phyloP scores from a whole-genome alignment of 2,113 vertebrate species.

The Fregata magnificens region DNA sequence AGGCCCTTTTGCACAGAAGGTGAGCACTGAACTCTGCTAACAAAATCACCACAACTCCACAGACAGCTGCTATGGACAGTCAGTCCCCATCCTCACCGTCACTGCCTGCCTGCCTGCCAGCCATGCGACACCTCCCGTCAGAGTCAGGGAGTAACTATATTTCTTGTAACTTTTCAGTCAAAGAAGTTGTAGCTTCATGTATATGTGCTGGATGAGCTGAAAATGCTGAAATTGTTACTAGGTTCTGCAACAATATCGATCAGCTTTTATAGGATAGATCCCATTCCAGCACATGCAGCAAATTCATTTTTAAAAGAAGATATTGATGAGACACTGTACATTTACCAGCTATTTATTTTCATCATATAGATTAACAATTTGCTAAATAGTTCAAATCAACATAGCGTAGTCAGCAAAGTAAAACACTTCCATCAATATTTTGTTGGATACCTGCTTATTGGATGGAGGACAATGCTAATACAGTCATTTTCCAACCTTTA shows the following conservation, averaged over 20 bases:
- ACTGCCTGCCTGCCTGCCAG: too few relatives aligned
- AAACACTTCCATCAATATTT: background rate
- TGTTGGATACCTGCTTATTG: background rate
- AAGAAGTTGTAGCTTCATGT: background rate
- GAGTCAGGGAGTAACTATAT: accelerated
- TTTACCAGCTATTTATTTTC: background rate
- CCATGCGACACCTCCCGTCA: background rate
- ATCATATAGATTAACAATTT: background rate
- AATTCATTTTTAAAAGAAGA: background rate
- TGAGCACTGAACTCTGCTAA: background rate
- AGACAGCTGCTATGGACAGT: accelerated
- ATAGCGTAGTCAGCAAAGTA: background rate
- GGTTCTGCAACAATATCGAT: background rate
- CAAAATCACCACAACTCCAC: background rate
- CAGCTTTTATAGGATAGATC: background rate
- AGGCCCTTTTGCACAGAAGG: background rate
- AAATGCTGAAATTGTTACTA: background rate
- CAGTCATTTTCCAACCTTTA: background rate
- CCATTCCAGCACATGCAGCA: background rate
- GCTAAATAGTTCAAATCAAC: background rate
- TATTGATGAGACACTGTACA: background rate
- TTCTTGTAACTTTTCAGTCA: background rate
- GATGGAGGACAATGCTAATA: background rate
- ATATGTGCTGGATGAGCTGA: background rate
- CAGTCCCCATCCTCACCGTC: background rate